Evolutionary conservation across 2,113 vertebrate species (phyloP), one percentile per base, ranked within the genome.

Genomic region (Hemibates koningsi): DNA sequence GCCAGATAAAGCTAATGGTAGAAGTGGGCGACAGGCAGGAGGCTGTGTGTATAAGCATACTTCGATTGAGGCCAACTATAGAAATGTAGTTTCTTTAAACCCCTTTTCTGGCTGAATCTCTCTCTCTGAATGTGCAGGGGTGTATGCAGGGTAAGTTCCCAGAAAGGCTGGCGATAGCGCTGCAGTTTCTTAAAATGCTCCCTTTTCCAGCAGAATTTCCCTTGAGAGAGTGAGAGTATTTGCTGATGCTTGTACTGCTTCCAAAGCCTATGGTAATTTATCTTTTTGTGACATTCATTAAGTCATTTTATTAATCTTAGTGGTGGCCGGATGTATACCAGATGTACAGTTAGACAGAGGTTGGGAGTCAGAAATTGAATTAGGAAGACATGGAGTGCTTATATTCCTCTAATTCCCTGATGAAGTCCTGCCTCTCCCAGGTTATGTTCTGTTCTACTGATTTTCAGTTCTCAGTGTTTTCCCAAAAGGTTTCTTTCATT

Each of bases 1-100:
- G 53, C 81, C 73, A 63, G 91, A 94, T 94, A 92, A 92, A 92
- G 88, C 86, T 91, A 93, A 94, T 91, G 90, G 91, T 79, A 85
- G 90, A 89, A 92, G 91, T 91, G 88, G 90, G 90, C 50, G 82
- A 90, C 91, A 90, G 43, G 83, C 90, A 81, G 78, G 32, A 76
- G 88, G 76, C 56, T 57, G 68, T 88, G 86, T 90, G 86, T 80
- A 45, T 78, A 32, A 83, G 81, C 80, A 48, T 21, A 50, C 85
- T 90, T 93, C 82, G 84, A 84, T 89, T 76, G 86, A 92, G 79
- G 81, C 85, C 86, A 89, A 63, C 92, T 91, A 90, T 92, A 94
- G 92, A 93, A 93, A 93, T 89, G 36, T 82, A 86, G 84, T 90
- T 87, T 83, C 85, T 93, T 93, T 92, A 91, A 92, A 86, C 76